These are phyloP conservation scores for Mantis religiosa DNA, from an alignment of 2,888 invertebrate species.

Conservation along the genomic window DNA sequence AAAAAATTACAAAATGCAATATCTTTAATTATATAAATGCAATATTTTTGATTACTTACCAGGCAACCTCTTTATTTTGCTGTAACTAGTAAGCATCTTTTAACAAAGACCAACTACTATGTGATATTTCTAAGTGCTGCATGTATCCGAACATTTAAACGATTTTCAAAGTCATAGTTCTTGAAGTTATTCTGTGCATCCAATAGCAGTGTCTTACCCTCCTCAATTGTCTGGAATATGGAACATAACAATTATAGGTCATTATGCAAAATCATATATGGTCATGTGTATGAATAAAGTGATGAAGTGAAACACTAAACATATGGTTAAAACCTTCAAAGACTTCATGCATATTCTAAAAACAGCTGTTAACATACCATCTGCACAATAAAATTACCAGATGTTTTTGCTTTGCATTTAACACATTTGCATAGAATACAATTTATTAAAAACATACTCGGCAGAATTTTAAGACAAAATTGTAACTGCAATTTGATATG, in stretches of 20 bases:
- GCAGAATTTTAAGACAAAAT: too few relatives aligned
- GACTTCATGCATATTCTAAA: too few relatives aligned
- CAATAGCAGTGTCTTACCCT: slow-evolving; percentile 50
- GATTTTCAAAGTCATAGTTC: slow-evolving; percentile 64
- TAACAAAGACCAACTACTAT: background rate
- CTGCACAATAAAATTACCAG: too few relatives aligned
- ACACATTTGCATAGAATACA: too few relatives aligned
- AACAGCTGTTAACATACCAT: too few relatives aligned
- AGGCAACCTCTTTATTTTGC: background rate
- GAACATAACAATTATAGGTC: slow-evolving; percentile 34
- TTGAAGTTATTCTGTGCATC: slow-evolving; percentile 53
- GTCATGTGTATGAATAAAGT: too few relatives aligned
- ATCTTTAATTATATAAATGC: background rate
- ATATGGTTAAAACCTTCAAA: too few relatives aligned
- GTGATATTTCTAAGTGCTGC: slow-evolving; percentile 46
- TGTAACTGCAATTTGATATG: too few relatives aligned
- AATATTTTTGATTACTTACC: background rate
- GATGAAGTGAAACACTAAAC: too few relatives aligned
- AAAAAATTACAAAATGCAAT: background rate
- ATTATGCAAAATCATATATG: too few relatives aligned
- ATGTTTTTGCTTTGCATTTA: too few relatives aligned
- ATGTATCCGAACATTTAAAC: slow-evolving; percentile 59
- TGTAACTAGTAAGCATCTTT: background rate
- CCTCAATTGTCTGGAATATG: slow-evolving; percentile 50
- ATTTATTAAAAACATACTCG: too few relatives aligned